Base-by-base conservation (phyloP, 2,888 invertebrate species). In the Adelphocoris suturalis region DNA sequence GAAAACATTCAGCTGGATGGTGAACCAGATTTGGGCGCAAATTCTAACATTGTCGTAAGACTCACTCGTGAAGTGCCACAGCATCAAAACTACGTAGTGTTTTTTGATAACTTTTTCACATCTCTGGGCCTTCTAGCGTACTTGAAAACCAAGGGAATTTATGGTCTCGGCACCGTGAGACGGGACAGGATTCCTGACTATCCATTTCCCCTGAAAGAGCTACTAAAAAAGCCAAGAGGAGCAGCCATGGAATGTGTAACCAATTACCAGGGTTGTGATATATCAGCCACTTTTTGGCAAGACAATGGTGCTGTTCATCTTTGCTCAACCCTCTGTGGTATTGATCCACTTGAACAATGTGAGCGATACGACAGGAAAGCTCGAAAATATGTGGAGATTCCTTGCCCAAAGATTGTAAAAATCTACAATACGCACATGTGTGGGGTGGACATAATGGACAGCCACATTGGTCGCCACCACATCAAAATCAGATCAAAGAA, bases 21-120 rank as follows among this genome's bases (percentile, higher is more conserved):
- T 55, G 92, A 92, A 90, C 92, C 92, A 52, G 91, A 93, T 90
- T 89, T 93, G 78, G 93, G 93, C 47, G 92, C 92, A 75, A 91
- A 91, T 91, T 91, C 91, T 86, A 93, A 93, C 92, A 91, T 93
- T 52, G 92, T 93, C 14, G 92, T 93, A 14, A 91, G 93, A n/a
- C 91, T 93, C 52, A 89, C 92, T 28, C 86, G 92, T 86, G 91
- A 91, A 48, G 91, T 93, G 85, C 92, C 93, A 68, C 90, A 86
- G 90, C 91, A 92, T 78, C 90, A 92, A 89, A 93, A 93, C 91
- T 92, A 92, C 90, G 86, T 91, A 90, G 23, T 93, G n/a, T 93
- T 92, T 91, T 93, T 92, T 91, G 92, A 93, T 89, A 93, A 93
- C 90, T 93, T 92, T 90, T 93, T 92, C 86, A 92, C 92, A n/a